phyloP scores from a whole-genome alignment of 2,888 invertebrate species.

The Mythimna vitellina region DNA sequence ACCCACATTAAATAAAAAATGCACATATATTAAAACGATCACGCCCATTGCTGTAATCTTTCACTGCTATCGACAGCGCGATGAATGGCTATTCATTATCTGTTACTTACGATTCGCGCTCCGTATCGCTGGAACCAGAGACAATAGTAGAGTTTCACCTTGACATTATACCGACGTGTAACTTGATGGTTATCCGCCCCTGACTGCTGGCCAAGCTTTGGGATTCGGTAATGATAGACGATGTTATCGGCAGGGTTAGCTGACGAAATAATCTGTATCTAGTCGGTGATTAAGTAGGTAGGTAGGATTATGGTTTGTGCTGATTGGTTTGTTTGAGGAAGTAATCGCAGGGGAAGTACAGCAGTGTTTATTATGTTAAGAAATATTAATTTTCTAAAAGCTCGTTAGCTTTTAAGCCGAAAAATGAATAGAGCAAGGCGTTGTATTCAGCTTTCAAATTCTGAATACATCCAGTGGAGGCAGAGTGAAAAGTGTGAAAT shows the following conservation, averaged over 20 bases:
- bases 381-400: not conserved
- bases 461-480: not conserved
- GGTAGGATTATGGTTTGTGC: constrained; percentile 1
- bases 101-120: constrained; percentile 59
- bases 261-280: constrained; percentile 31
- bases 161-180: constrained; percentile 71
- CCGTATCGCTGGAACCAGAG: constrained; percentile 67
- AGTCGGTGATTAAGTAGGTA: constrained; percentile 12
- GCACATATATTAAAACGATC: constrained; percentile 47
- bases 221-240: constrained; percentile 46
- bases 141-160: constrained; percentile 71
- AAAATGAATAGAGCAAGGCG: not conserved
- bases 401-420: not conserved
- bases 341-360: not conserved
- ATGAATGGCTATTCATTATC: constrained; percentile 64
- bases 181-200: constrained; percentile 65
- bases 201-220: constrained; percentile 47
- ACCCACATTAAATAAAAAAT: constrained; percentile 39
- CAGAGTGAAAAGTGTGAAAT: not conserved
- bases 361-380: not conserved
- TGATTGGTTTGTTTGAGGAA: not conserved
- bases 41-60: constrained; percentile 61
- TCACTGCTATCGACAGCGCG: constrained; percentile 58
- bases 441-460: not conserved
- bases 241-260: constrained; percentile 46